These are phyloP conservation scores for Blera fallax DNA, from an alignment of 2,888 invertebrate genomes.

Conservation along the genomic window DNA sequence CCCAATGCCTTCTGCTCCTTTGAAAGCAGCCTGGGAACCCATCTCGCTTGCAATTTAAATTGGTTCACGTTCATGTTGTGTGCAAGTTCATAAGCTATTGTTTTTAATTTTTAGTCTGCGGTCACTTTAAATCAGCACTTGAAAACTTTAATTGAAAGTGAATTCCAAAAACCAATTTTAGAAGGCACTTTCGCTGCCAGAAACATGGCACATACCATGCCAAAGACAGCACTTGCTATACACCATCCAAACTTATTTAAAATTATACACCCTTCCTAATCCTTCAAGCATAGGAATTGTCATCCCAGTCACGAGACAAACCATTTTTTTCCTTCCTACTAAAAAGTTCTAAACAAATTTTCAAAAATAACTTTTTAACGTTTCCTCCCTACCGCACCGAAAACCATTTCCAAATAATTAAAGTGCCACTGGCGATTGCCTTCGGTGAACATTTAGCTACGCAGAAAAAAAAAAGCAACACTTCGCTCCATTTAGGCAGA, in stretches of 20 bases:
- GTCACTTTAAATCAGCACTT: no score
- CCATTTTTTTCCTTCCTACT: background rate
- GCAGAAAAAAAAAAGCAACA: background rate
- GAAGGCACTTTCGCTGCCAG: no score
- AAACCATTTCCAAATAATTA: conserved; percentile 66
- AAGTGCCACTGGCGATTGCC: conserved; percentile 64
- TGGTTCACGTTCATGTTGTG: no score
- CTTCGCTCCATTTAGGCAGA: conserved; percentile 20
- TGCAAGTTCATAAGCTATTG: no score
- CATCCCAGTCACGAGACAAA: background rate
- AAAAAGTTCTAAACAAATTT: conserved; percentile 30
- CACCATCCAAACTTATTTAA: background rate
- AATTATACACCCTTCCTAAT: background rate
- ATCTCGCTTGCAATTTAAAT: no score
- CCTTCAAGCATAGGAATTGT: background rate
- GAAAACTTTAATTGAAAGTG: no score
- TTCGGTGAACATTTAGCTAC: conserved; percentile 34
- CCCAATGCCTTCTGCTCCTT: no score
- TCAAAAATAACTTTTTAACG: conserved; percentile 56
- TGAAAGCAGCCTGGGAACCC: no score
- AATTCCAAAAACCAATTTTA: no score
- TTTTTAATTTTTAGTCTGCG: no score
- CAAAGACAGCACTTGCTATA: background rate
- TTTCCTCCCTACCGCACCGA: conserved; percentile 9
- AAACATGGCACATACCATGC: no score